Percentiles rank a stretch among this genome's conserved stretches.
Evolutionary conservation across 2,888 invertebrate species (phyloP).

Genomic region (Hofmannophila pseudospretella): DNA sequence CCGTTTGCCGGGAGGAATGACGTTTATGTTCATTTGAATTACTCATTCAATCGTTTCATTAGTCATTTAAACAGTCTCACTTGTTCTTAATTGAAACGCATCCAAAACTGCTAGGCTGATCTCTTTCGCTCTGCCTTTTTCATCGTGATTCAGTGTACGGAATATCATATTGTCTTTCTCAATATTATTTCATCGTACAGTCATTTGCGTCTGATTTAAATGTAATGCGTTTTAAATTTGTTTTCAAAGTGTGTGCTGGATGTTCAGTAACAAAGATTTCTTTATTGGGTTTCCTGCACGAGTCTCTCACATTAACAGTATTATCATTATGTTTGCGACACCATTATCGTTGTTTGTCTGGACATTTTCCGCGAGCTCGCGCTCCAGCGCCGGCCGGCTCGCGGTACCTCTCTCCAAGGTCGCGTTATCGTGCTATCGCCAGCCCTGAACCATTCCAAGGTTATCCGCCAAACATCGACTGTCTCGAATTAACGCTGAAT

Average conservation of each 20-base stretch:
- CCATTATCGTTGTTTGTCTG: slow-evolving; percentile 67
- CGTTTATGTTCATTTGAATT: slow-evolving; percentile 57
- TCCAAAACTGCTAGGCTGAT: slow-evolving; percentile 48
- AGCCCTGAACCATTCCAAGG: slow-evolving; percentile 64
- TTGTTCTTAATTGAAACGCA: slow-evolving; percentile 64
- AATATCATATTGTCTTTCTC: background rate
- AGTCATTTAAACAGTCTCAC: slow-evolving; percentile 59
- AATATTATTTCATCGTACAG: background rate
- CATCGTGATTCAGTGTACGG: slow-evolving; percentile 5
- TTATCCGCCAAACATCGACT: slow-evolving; percentile 34
- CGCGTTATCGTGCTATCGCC: slow-evolving; percentile 74
- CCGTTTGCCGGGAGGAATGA: slow-evolving; percentile 45
- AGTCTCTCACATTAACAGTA: slow-evolving; percentile 32
- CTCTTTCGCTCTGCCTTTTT: slow-evolving; percentile 19
- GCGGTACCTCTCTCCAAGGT: slow-evolving; percentile 67
- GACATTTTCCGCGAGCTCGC: slow-evolving; percentile 62
- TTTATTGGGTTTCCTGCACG: slow-evolving; percentile 23
- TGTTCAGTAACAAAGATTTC: slow-evolving; percentile 14
- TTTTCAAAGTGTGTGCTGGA: slow-evolving; percentile 5
- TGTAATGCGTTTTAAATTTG: slow-evolving; percentile 18
- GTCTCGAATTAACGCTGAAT: slow-evolving; percentile 13
- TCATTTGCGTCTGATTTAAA: slow-evolving; percentile 1
- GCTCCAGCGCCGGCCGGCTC: slow-evolving; percentile 68
- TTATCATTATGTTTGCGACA: slow-evolving; percentile 48
- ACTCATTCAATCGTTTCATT: slow-evolving; percentile 64